phyloP scores from a whole-genome alignment of 2,888 invertebrate species.

The Venustoraphidia nigricollis region DNA sequence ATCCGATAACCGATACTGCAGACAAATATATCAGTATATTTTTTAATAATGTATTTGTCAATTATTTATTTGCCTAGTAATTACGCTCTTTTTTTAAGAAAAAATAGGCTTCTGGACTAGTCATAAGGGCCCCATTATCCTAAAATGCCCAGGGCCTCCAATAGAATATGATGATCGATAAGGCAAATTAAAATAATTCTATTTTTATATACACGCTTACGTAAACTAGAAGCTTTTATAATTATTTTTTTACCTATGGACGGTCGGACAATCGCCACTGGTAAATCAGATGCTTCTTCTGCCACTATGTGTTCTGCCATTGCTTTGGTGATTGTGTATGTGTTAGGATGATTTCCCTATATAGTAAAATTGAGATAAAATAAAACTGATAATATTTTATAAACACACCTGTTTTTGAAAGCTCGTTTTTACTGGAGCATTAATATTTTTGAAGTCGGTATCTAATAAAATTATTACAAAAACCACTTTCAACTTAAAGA shows the following conservation, averaged over 20 bases:
- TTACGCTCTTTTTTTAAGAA: too few species aligned
- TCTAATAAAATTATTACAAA: too few species aligned
- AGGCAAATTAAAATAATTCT: background rate
- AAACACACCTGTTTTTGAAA: background rate
- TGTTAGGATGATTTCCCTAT: constrained; percentile 79
- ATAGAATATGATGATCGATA: background rate
- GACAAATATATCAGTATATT: too few species aligned
- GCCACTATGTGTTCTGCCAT: constrained; percentile 75
- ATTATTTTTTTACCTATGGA: constrained; percentile 52
- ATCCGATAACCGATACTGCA: too few species aligned
- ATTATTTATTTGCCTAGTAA: too few species aligned
- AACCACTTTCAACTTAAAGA: too few species aligned
- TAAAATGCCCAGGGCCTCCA: too few species aligned
- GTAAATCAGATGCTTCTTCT: constrained; percentile 53
- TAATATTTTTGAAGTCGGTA: too few species aligned
- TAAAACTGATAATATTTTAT: background rate
- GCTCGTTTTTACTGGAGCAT: too few species aligned
- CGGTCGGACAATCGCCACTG: constrained; percentile 82
- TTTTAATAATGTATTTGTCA: too few species aligned
- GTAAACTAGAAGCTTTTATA: constrained; percentile 7
- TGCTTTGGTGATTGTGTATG: constrained; percentile 90
- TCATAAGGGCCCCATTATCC: too few species aligned
- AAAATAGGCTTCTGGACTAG: too few species aligned
- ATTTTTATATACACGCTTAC: background rate
- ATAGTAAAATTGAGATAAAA: constrained; percentile 9